Evolutionary conservation across 2,797 vertebrate genomes (phyloP), one percentile per base, ranked within the genome.

Genomic region (Labroides dimidiatus): DNA sequence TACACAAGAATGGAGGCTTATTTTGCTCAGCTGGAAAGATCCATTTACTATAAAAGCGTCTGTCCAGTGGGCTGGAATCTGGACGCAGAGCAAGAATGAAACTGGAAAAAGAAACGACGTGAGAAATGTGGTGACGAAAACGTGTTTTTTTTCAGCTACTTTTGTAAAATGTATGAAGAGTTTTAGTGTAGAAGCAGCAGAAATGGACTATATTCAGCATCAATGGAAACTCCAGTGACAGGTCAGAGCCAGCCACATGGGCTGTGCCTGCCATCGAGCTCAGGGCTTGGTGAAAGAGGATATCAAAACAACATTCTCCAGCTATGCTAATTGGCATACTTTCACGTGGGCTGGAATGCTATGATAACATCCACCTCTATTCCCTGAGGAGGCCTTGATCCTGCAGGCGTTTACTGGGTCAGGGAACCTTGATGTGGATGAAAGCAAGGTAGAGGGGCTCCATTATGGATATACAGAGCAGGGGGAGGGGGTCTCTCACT

Each of bases 291-390:
- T 79, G 61, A 85, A 79, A 80, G 62, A 78, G 66, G 67, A 71
- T 59, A 73, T 80, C 77, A 87, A 87, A 91, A 90, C 73, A 85
- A 89, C 71, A 87, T 90, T 90, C 82, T 86, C 72, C 84, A 84
- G 77, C 81, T 78, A 87, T 86, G 85, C 78, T 90, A 90, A 91
- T 89, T 89, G 83, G 71, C 86, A 91, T 88, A 89, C 76, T 87
- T 93, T 89, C 86, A 88, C 82, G 83, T 87, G 60, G 62, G 59
- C 85, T 87, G 89, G 89, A 91, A 92, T 92, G 90, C 82, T 85
- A 88, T 72, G 89, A 91, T 91, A 91, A 90, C 86, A 91, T 90
- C 89, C 88, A 91, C 76, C 69, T 80, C 77, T 67, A 54, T 88
- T 90, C 86, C 85, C 81, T 4, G 59, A 69, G 78, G 75, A 75